Evolutionary conservation across 2,888 invertebrate species (phyloP).

Genomic region (Capitulum mitella): DNA sequence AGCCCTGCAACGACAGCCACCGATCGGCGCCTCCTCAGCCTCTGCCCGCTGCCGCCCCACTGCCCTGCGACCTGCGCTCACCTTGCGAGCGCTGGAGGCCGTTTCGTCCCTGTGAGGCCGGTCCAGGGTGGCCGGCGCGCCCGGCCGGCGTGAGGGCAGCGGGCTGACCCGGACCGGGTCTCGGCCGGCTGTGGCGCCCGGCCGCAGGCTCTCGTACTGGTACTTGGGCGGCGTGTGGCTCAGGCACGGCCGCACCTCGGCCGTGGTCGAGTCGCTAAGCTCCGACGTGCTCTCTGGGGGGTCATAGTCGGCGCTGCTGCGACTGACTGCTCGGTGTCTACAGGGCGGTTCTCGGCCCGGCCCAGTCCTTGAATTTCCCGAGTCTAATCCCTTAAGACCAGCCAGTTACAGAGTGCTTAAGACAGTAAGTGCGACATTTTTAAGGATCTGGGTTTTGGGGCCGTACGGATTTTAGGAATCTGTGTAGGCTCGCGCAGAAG

Average conservation of each 20-base stretch:
- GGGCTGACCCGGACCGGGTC: neutral
- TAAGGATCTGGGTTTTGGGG: no score
- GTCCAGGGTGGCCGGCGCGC: neutral
- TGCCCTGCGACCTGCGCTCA: neutral
- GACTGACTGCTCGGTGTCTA: no score
- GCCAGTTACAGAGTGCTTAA: no score
- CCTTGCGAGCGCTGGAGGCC: neutral
- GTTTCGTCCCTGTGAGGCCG: neutral
- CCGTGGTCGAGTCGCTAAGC: conserved; percentile 12
- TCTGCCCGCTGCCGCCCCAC: no score
- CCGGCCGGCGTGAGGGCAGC: neutral
- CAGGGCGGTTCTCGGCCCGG: no score
- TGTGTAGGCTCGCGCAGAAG: no score
- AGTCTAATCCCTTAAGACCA: no score
- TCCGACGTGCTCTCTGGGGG: neutral
- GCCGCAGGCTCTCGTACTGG: neutral
- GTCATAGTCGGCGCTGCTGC: neutral
- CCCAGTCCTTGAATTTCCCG: no score
- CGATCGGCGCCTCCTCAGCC: no score
- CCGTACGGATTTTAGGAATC: no score
- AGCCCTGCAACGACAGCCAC: no score
- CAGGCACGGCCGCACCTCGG: neutral
- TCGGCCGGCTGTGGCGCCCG: neutral
- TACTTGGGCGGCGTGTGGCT: neutral
- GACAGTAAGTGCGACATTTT: no score